Percentiles rank a stretch among this genome's conserved stretches.
These are phyloP conservation scores for Stegastes partitus DNA, from an alignment of 2,113 vertebrate species.

Conservation along the genomic window DNA sequence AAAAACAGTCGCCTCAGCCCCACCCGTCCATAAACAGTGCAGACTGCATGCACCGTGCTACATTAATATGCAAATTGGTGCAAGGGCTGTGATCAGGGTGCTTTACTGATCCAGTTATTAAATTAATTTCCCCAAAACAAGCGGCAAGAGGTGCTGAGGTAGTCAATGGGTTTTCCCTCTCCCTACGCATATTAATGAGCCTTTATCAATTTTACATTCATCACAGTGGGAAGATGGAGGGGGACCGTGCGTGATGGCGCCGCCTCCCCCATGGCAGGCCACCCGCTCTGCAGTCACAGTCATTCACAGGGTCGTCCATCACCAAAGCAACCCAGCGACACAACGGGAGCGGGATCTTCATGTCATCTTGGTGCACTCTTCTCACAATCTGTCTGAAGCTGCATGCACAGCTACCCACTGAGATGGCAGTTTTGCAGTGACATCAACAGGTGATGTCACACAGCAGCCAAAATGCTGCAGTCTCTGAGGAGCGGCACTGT, in stretches of 20 bases:
- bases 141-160: conserved; percentile 77
- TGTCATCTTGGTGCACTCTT: conserved; percentile 29
- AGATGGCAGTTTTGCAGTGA: conserved; percentile 52
- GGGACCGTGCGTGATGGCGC: conserved; percentile 16
- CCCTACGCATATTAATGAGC: conserved; percentile 82
- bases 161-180: conserved; percentile 68
- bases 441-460: conserved; percentile 75
- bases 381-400: conserved; percentile 18
- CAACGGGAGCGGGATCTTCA: conserved; percentile 47
- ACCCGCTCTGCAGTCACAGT: conserved; percentile 45
- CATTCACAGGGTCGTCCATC: conserved; percentile 63
- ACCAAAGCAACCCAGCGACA: conserved; percentile 38
- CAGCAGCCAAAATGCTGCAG: conserved; percentile 65
- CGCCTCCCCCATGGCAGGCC: conserved; percentile 37
- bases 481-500: conserved; percentile 59
- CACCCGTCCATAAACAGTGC: conserved; percentile 72
- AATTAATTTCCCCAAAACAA: conserved; percentile 83
- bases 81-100: conserved; percentile 67
- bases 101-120: conserved; percentile 83
- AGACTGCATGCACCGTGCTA: conserved; percentile 55
- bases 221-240: conserved; percentile 57
- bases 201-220: conserved; percentile 85
- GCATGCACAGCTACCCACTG: conserved; percentile 8
- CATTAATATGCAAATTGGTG: conserved; percentile 86
- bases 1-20: conserved; percentile 69